Conservation (phyloP, 2,113 vertebrate species). For the Gorilla gorilla region DNA sequence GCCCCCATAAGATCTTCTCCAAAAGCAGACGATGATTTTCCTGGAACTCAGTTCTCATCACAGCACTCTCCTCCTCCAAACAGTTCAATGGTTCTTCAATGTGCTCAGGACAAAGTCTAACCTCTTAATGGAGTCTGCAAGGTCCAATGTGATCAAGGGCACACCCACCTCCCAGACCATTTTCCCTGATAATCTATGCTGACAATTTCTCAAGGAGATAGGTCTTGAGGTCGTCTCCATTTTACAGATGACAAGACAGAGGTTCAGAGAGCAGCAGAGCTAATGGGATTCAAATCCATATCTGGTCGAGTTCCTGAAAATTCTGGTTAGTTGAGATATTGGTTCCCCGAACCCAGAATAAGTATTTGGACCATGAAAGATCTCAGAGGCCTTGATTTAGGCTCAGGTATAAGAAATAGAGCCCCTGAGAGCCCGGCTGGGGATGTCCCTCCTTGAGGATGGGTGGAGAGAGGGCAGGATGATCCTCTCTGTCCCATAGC, state of each 20-base stretch:
- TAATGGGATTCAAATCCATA: not conserved
- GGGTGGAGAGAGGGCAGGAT: too few relatives aligned
- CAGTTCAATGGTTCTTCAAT: not conserved
- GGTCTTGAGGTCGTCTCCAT: not conserved
- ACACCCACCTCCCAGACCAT: not conserved
- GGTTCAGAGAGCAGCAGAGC: not conserved
- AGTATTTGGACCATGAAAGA: not conserved
- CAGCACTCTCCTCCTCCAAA: not conserved
- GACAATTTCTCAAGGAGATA: not conserved
- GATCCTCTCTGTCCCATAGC: not conserved
- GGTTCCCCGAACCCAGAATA: not conserved
- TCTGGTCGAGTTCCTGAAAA: not conserved
- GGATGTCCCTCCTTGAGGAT: too few relatives aligned
- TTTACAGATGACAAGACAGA: not conserved
- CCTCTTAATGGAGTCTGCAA: not conserved
- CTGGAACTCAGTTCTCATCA: not conserved
- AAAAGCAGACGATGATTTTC: not conserved
- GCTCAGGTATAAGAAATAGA: not conserved
- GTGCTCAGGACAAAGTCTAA: not conserved
- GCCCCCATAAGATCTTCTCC: not conserved
- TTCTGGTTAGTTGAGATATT: not conserved
- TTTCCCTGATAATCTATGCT: not conserved
- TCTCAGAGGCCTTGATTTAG: not conserved
- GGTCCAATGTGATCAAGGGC: too few relatives aligned
- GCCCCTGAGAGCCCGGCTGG: too few relatives aligned